phyloP scores from a whole-genome alignment of 1,140 invertebrate genomes.

The Polyergus mexicanus region DNA sequence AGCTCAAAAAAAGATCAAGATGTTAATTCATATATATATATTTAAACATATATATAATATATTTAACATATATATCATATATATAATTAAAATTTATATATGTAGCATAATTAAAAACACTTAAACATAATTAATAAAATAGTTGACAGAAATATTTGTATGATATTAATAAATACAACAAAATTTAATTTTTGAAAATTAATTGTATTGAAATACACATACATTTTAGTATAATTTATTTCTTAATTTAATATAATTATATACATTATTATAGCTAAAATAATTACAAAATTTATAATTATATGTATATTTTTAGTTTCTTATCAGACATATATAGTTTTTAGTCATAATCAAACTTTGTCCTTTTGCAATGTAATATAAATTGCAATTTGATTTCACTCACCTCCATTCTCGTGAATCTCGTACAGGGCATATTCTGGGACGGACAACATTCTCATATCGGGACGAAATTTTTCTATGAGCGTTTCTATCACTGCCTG shows the following conservation, averaged over 20 bases:
- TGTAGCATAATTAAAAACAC: background rate
- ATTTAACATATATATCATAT: too few relatives aligned
- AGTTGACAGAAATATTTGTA: background rate
- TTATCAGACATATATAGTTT: background rate
- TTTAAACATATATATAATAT: too few relatives aligned
- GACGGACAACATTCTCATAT: slow-evolving; percentile 99
- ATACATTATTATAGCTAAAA: too few relatives aligned
- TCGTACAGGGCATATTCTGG: slow-evolving; percentile 99
- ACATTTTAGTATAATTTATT: background rate
- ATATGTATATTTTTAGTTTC: background rate
- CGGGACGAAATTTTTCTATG: slow-evolving; percentile 99
- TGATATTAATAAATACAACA: background rate
- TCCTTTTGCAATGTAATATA: background rate
- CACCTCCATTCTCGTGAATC: slow-evolving; percentile 97
- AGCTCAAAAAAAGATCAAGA: background rate
- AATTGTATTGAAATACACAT: slow-evolving; percentile 3
- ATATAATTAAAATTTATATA: background rate
- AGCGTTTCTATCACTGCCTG: slow-evolving; percentile 98
- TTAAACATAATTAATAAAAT: too few relatives aligned
- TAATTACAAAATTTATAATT: background rate
- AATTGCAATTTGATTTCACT: slow-evolving; percentile 59
- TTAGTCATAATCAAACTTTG: background rate
- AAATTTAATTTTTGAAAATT: background rate
- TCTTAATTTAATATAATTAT: too few relatives aligned
- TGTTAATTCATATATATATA: background rate